Percentiles rank a stretch among this genome's conserved stretches.
phyloP scores from a whole-genome alignment of 2,888 invertebrate genomes.

The Spodoptera littoralis region DNA sequence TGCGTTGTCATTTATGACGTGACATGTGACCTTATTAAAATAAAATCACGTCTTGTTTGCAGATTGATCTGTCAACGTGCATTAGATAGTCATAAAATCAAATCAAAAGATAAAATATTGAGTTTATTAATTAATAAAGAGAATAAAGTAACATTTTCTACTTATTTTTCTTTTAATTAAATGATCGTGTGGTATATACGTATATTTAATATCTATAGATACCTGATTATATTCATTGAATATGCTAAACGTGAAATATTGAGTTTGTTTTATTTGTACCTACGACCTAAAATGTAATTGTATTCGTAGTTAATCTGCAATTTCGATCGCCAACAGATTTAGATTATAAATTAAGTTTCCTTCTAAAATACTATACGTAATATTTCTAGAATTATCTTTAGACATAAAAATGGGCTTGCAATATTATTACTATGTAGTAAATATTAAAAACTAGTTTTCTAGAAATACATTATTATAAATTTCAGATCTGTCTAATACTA shows the following conservation, averaged over 20 bases:
- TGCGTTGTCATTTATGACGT: background rate
- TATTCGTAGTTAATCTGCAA: background rate
- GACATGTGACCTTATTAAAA: constrained; percentile 11
- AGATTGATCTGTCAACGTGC: constrained; percentile 24
- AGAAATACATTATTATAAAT: too few relatives aligned
- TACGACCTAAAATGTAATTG: background rate
- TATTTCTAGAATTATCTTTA: too few relatives aligned
- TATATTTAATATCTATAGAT: background rate
- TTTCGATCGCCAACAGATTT: too few relatives aligned
- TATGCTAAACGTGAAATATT: background rate
- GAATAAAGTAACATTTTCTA: background rate
- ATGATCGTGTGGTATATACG: background rate
- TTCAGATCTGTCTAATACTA: too few relatives aligned
- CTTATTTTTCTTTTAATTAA: background rate
- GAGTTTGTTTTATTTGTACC: background rate
- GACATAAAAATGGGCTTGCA: too few relatives aligned
- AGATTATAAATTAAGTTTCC: too few relatives aligned
- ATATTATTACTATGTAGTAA: too few relatives aligned
- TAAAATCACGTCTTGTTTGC: background rate
- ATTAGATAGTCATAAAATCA: constrained; percentile 23
- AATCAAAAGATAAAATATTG: constrained; percentile 18
- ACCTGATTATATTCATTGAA: constrained; percentile 6
- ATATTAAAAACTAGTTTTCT: too few relatives aligned
- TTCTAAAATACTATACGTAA: too few relatives aligned
- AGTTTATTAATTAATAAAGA: constrained; percentile 3